phyloP scores from a whole-genome alignment of 2,113 vertebrate genomes.

The Neoarius graeffei region DNA sequence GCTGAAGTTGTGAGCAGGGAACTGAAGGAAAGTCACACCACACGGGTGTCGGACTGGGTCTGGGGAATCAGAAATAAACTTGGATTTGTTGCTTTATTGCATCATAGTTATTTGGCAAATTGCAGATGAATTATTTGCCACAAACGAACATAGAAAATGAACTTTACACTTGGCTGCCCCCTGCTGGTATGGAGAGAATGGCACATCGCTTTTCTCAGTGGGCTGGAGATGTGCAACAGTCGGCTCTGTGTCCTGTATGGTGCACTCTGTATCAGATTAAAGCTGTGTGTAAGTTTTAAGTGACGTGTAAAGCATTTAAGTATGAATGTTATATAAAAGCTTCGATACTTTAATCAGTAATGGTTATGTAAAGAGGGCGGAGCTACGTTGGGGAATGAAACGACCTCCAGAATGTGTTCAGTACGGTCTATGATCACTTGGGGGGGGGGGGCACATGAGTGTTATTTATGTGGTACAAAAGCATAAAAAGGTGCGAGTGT shows the following conservation, averaged over 20 bases:
- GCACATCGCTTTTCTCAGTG: not conserved
- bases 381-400: not conserved
- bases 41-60: too few species aligned
- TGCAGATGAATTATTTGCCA: too few species aligned
- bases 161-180: not conserved
- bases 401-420: not conserved
- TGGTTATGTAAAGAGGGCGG: not conserved
- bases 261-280: not conserved
- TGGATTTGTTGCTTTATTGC: not conserved
- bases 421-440: not conserved
- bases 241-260: not conserved
- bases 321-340: not conserved
- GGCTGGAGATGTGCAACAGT: too few species aligned
- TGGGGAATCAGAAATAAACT: not conserved
- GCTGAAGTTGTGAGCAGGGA: not conserved
- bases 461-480: not conserved
- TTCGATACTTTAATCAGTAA: not conserved
- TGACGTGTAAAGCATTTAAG: not conserved
- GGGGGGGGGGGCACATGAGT: not conserved
- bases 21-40: not conserved
- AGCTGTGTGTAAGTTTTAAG: not conserved
- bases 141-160: too few species aligned
- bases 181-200: not conserved
- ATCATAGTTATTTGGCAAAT: not conserved
- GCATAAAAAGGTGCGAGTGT: not conserved